Evolutionary conservation across 1,140 invertebrate genomes (phyloP).

Genomic region (Dendrolimus kikuchii): DNA sequence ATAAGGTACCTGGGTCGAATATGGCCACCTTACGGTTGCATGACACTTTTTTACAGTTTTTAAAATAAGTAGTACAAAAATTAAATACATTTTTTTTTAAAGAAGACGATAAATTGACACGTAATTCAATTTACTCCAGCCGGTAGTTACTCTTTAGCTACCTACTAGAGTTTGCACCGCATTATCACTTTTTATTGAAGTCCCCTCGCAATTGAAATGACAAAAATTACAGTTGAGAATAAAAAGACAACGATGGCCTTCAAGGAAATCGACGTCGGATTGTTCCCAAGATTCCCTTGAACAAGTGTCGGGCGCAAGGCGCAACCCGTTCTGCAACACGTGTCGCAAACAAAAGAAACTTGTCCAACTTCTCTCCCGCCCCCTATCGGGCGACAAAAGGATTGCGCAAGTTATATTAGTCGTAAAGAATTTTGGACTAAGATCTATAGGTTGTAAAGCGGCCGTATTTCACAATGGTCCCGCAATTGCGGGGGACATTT

Average conservation of each 20-base stretch:
- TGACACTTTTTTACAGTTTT: too few species aligned
- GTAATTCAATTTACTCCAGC: too few species aligned
- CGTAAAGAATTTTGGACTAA: slow-evolving; percentile 68
- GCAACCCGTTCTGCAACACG: slow-evolving; percentile 69
- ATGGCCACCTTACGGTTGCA: too few species aligned
- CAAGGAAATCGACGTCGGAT: slow-evolving; percentile 37
- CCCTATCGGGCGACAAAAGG: slow-evolving; percentile 49
- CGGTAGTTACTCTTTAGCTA: too few species aligned
- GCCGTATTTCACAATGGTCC: slow-evolving; percentile 61
- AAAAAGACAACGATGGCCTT: slow-evolving; percentile 31
- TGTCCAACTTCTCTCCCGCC: slow-evolving; percentile 37
- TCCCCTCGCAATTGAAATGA: too few species aligned
- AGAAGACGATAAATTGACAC: too few species aligned
- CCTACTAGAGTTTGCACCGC: too few species aligned
- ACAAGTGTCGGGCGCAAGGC: slow-evolving; percentile 63
- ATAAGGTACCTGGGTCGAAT: too few species aligned
- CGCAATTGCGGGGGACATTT: slow-evolving; percentile 64
- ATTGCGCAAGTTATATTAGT: slow-evolving; percentile 69
- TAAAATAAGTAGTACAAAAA: too few species aligned
- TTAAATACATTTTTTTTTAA: too few species aligned
- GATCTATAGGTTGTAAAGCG: slow-evolving; percentile 65
- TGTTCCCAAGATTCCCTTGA: slow-evolving; percentile 39
- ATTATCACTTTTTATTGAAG: too few species aligned
- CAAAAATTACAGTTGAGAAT: slow-evolving; percentile 27
- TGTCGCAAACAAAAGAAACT: slow-evolving; percentile 69